These are phyloP conservation scores for Alligator mississippiensis DNA, from an alignment of 2,113 vertebrate species.

Conservation along the genomic window DNA sequence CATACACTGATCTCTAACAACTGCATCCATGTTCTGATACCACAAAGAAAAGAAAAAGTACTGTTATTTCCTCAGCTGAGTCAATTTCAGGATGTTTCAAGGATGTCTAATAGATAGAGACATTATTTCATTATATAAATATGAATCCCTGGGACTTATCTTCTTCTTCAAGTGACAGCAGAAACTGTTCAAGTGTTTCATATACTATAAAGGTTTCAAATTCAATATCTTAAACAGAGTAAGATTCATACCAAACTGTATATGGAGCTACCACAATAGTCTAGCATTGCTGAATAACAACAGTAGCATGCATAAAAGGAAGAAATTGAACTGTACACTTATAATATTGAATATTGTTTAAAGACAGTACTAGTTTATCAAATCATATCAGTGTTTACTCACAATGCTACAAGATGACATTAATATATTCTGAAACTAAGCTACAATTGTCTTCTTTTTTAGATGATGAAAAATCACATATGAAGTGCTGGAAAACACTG, in stretches of 20 bases:
- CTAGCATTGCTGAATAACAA: not conserved
- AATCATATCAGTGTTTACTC: not conserved
- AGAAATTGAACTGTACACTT: not conserved
- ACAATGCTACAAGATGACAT: not conserved
- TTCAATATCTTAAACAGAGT: not conserved
- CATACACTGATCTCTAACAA: not conserved
- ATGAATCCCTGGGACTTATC: not conserved
- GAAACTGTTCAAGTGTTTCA: not conserved
- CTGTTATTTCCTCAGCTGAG: not conserved
- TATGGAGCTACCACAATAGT: not conserved
- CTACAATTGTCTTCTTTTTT: not conserved
- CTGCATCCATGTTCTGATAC: not conserved
- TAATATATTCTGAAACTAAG: not conserved
- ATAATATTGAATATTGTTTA: not conserved
- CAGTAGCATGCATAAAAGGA: not conserved
- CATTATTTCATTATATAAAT: not conserved
- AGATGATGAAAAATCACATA: not conserved
- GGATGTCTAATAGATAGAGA: not conserved
- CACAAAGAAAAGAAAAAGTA: not conserved
- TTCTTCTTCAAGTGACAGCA: conserved; percentile 8
- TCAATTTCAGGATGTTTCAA: not conserved
- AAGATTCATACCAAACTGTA: not conserved
- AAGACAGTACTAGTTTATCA: not conserved
- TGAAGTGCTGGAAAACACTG: not conserved
- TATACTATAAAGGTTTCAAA: not conserved